These are phyloP conservation scores for Bombus fervidus DNA, from an alignment of 1,140 invertebrate genomes.

Conservation along the genomic window DNA sequence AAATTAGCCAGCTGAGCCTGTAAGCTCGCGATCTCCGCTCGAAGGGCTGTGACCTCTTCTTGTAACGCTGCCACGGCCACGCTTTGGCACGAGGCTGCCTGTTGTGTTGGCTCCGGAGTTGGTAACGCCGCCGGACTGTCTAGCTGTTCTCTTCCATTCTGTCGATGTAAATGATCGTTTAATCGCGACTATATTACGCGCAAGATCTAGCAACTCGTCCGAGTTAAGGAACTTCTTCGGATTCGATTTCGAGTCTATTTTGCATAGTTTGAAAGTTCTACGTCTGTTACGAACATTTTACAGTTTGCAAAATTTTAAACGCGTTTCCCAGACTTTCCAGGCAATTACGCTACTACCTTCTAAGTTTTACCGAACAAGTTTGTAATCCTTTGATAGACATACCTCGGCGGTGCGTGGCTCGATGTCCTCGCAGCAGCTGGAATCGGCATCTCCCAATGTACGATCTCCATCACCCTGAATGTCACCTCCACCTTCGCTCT, in stretches of 20 bases:
- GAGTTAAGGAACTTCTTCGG: not conserved
- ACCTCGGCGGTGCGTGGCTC: conserved; percentile 77
- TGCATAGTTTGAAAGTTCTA: not conserved
- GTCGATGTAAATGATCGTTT: not conserved
- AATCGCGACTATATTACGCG: not conserved
- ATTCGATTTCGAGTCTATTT: not conserved
- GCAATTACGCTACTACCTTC: not conserved
- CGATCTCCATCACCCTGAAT: conserved; percentile 73
- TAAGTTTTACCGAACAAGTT: not conserved
- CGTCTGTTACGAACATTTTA: not conserved
- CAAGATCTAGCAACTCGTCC: not conserved
- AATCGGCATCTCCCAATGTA: conserved; percentile 75
- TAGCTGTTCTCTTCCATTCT: conserved; percentile 71
- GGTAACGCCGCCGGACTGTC: conserved; percentile 75
- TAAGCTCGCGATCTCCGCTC: conserved; percentile 82
- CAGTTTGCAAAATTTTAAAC: not conserved
- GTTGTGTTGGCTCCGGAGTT: conserved; percentile 81
- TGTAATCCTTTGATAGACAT: not conserved
- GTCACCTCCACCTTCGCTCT: conserved; percentile 78
- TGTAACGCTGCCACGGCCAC: conserved; percentile 78
- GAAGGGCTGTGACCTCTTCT: conserved; percentile 83
- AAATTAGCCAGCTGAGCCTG: conserved; percentile 82
- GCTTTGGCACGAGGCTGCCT: conserved; percentile 75
- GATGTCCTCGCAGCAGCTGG: conserved; percentile 77
- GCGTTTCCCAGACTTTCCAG: not conserved